phyloP scores from a whole-genome alignment of 2,113 vertebrate species.

The Embiotoca jacksoni region DNA sequence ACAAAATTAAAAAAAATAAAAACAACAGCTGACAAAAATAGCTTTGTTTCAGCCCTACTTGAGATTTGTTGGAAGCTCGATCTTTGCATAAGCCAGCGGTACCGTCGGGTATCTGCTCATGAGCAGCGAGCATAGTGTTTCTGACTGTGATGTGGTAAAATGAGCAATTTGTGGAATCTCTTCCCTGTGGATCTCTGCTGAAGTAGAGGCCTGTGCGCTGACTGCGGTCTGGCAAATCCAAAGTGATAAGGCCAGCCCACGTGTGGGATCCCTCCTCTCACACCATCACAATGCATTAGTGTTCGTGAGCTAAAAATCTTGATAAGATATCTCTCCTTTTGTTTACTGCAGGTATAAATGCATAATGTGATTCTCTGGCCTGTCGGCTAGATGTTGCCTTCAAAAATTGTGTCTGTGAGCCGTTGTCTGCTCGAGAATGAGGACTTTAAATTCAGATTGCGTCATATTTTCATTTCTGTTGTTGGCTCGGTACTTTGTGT shows the following conservation, averaged over 20 bases:
- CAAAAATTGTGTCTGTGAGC: not conserved
- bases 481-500: slow-evolving; percentile 43
- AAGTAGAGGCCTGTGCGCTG: slow-evolving; percentile 33
- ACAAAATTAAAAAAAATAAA: no score
- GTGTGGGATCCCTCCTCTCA: slow-evolving; percentile 45
- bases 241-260: slow-evolving; percentile 66
- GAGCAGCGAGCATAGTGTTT: slow-evolving; percentile 32
- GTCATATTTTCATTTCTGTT: slow-evolving; percentile 7
- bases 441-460: slow-evolving; percentile 30
- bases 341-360: slow-evolving; percentile 30
- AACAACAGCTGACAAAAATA: not conserved
- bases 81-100: not conserved
- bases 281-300: slow-evolving; percentile 58
- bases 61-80: not conserved
- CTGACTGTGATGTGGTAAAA: slow-evolving; percentile 46
- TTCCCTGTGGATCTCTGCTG: slow-evolving; percentile 54
- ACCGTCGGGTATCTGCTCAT: slow-evolving; percentile 7
- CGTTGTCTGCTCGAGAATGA: not conserved
- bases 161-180: slow-evolving; percentile 43
- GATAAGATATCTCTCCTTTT: slow-evolving; percentile 21
- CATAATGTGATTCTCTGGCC: not conserved
- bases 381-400: not conserved
- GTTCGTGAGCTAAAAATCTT: slow-evolving; percentile 32
- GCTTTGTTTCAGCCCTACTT: not conserved
- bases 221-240: slow-evolving; percentile 56